phyloP scores from a whole-genome alignment of 2,888 invertebrate genomes.

The Ormyrus pomaceus region DNA sequence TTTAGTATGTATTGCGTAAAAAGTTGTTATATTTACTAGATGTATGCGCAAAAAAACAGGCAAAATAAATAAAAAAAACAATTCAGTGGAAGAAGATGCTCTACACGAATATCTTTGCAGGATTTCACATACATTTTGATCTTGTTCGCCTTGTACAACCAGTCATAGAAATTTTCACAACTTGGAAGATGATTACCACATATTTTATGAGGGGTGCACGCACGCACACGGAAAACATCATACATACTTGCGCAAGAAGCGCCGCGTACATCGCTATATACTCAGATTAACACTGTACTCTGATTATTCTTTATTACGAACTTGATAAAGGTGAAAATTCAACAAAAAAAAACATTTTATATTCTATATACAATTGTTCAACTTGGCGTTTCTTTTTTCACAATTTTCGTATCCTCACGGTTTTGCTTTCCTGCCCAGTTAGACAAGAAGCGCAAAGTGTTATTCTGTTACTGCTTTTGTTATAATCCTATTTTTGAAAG shows the following conservation, averaged over 20 bases:
- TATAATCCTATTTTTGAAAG: too few species aligned
- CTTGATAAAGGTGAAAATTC: slow-evolving; percentile 49
- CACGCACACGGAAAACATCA: slow-evolving; percentile 2
- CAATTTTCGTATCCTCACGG: not conserved
- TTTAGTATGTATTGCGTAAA: too few species aligned
- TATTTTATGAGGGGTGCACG: slow-evolving; percentile 11
- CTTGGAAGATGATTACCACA: slow-evolving; percentile 26
- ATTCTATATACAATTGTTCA: slow-evolving; percentile 56
- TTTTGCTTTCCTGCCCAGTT: not conserved
- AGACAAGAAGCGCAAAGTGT: slow-evolving; percentile 17
- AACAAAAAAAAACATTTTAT: slow-evolving; percentile 48
- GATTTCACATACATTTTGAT: slow-evolving; percentile 42
- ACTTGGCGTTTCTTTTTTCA: slow-evolving; percentile 42
- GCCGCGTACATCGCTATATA: slow-evolving; percentile 5
- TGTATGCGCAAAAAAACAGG: not conserved
- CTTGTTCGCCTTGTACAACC: slow-evolving; percentile 24
- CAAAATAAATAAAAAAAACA: slow-evolving; percentile 3
- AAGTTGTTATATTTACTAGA: too few species aligned
- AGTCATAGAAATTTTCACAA: slow-evolving; percentile 30
- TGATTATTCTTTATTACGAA: slow-evolving; percentile 24
- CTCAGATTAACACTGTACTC: not conserved
- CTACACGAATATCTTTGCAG: slow-evolving; percentile 31
- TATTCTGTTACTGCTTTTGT: not conserved
- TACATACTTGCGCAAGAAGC: not conserved
- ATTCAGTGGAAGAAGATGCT: slow-evolving; percentile 42